Evolutionary conservation across 2,888 invertebrate genomes (phyloP).

Genomic region (Apotomis capreana): DNA sequence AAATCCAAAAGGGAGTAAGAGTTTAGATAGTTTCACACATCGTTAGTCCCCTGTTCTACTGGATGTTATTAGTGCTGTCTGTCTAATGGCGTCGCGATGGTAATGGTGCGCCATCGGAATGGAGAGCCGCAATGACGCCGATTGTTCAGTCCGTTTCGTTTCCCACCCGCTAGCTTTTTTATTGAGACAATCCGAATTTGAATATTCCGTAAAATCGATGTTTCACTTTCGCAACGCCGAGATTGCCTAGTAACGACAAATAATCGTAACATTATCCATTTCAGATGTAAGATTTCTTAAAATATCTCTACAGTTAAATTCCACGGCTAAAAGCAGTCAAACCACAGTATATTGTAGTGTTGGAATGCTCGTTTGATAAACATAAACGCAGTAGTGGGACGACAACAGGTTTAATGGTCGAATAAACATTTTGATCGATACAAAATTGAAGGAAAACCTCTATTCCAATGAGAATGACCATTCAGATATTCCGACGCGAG

Average conservation of each 20-base stretch:
- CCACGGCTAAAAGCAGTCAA: slow-evolving; percentile 36
- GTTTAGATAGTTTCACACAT: not conserved
- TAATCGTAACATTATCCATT: slow-evolving; percentile 24
- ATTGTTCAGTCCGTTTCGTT: slow-evolving; percentile 67
- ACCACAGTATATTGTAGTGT: slow-evolving; percentile 33
- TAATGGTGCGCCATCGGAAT: slow-evolving; percentile 61
- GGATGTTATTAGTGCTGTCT: slow-evolving; percentile 45
- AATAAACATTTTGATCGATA: slow-evolving; percentile 25
- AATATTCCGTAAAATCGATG: slow-evolving; percentile 48
- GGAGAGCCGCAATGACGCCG: slow-evolving; percentile 58
- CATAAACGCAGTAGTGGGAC: slow-evolving; percentile 44
- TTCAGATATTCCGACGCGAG: not conserved
- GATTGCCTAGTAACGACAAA: slow-evolving; percentile 35
- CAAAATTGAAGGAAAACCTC: slow-evolving; percentile 35
- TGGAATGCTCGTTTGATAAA: slow-evolving; percentile 45
- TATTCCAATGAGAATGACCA: slow-evolving; percentile 6
- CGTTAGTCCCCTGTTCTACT: slow-evolving; percentile 13
- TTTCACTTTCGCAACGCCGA: slow-evolving; percentile 54
- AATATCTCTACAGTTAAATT: slow-evolving; percentile 33
- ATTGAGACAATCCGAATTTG: slow-evolving; percentile 46
- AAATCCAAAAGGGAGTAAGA: slow-evolving; percentile 2
- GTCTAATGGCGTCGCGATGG: slow-evolving; percentile 53
- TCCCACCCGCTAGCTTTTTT: slow-evolving; percentile 59
- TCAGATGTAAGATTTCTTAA: slow-evolving; percentile 30
- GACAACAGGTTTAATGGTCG: slow-evolving; percentile 43